Conservation (phyloP, 2,113 vertebrate genomes). For the Neofelis nebulosa region DNA sequence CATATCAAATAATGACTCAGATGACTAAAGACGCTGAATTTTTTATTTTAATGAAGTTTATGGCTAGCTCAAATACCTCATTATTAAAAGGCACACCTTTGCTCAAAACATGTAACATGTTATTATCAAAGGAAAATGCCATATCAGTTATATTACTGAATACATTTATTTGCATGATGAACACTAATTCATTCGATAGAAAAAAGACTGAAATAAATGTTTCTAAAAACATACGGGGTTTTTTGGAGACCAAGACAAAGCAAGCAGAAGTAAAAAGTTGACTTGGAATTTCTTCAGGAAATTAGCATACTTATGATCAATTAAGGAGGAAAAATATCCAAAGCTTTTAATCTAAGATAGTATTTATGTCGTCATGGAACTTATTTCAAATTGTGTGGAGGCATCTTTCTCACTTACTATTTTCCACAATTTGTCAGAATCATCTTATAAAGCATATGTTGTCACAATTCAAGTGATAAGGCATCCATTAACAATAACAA, state of each 20-base stretch:
- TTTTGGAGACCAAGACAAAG: constrained; percentile 23
- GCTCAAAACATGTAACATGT: background rate
- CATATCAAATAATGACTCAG: constrained; percentile 14
- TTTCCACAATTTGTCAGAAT: background rate
- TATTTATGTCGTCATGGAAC: background rate
- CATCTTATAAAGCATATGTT: background rate
- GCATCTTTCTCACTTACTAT: background rate
- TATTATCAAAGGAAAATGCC: constrained; percentile 7
- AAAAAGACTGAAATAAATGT: background rate
- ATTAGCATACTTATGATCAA: background rate
- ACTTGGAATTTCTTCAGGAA: constrained; percentile 27
- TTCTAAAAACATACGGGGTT: background rate
- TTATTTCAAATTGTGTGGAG: background rate
- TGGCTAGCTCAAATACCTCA: background rate
- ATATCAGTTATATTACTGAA: background rate
- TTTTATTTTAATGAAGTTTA: background rate
- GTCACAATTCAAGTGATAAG: background rate
- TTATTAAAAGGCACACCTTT: background rate
- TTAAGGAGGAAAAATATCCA: background rate
- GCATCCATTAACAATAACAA: background rate
- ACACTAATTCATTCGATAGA: background rate
- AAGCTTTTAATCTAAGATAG: background rate
- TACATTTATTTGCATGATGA: background rate
- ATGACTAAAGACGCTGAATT: background rate
- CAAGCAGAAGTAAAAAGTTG: background rate